Evolutionary conservation across 2,797 vertebrate genomes (phyloP).

Genomic region (Pristis pectinata): DNA sequence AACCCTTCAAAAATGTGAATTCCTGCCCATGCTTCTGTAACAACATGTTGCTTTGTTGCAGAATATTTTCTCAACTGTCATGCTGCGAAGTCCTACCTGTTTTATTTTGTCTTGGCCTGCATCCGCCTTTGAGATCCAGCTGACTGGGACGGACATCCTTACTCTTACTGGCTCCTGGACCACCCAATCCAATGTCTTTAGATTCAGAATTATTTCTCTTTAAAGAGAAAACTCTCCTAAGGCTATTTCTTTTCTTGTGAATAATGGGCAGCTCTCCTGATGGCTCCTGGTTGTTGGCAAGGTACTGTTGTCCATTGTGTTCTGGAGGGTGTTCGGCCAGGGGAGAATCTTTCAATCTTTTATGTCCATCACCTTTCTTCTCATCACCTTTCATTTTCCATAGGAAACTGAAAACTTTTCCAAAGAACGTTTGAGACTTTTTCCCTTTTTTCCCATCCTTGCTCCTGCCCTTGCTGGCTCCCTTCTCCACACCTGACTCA

Average conservation of each 20-base stretch:
- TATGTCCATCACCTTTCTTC: not conserved
- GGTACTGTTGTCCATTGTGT: not conserved
- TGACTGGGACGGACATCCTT: not conserved
- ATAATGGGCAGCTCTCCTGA: not conserved
- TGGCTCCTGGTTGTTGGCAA: not conserved
- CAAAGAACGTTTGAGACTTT: constrained; percentile 10
- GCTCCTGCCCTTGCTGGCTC: not conserved
- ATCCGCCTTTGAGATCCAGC: not conserved
- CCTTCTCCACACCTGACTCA: not conserved
- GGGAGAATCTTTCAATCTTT: not conserved
- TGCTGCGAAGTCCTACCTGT: not conserved
- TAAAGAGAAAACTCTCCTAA: constrained; percentile 17
- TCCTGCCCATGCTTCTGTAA: no score
- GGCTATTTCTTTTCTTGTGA: not conserved
- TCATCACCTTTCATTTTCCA: constrained; percentile 16
- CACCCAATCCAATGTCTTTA: not conserved
- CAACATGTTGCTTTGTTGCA: not conserved
- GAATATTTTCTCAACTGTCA: not conserved
- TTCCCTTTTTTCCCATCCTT: not conserved
- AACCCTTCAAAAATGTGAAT: no score
- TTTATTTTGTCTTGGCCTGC: not conserved
- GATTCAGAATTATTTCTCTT: constrained; percentile 7
- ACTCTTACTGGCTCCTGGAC: not conserved
- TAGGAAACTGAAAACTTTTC: not conserved
- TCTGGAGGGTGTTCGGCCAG: not conserved